phyloP scores from a whole-genome alignment of 1,140 invertebrate genomes.

The Archivesica marissinica region DNA sequence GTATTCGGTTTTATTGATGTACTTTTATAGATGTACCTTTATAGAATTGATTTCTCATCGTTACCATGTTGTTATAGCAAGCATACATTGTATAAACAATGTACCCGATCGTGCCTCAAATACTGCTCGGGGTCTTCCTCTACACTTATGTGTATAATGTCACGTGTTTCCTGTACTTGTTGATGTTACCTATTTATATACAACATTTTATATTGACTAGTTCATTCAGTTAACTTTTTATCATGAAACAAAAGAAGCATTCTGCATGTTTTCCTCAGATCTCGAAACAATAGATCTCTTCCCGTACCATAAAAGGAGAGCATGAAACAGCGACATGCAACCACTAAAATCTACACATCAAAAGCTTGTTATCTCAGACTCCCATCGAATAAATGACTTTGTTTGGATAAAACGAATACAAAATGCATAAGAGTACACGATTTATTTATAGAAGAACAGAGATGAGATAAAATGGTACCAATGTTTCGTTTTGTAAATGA shows the following conservation, averaged over 20 bases:
- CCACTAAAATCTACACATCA: background rate
- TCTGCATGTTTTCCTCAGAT: background rate
- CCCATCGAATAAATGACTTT: slow-evolving; percentile 23
- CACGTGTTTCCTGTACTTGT: too few relatives aligned
- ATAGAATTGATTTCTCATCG: too few relatives aligned
- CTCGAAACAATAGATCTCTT: background rate
- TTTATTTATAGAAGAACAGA: slow-evolving; percentile 29
- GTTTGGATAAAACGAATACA: slow-evolving; percentile 28
- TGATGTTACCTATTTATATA: too few relatives aligned
- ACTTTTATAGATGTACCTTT: too few relatives aligned
- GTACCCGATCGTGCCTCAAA: too few relatives aligned
- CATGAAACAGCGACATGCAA: background rate
- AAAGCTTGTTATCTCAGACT: slow-evolving; percentile 3
- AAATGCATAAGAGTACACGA: slow-evolving; percentile 29
- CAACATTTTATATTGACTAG: too few relatives aligned
- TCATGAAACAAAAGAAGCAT: slow-evolving; percentile 4
- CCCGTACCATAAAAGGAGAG: background rate
- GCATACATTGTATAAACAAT: too few relatives aligned
- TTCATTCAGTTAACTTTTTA: background rate
- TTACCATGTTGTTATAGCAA: too few relatives aligned
- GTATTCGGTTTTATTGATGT: too few relatives aligned
- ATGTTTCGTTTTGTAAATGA: slow-evolving; percentile 57
- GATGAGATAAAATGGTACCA: slow-evolving; percentile 34
- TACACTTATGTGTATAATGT: too few relatives aligned
- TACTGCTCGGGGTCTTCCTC: too few relatives aligned